These are phyloP conservation scores for Pteromalus puparum DNA, from an alignment of 1,140 invertebrate genomes.

Conservation along the genomic window DNA sequence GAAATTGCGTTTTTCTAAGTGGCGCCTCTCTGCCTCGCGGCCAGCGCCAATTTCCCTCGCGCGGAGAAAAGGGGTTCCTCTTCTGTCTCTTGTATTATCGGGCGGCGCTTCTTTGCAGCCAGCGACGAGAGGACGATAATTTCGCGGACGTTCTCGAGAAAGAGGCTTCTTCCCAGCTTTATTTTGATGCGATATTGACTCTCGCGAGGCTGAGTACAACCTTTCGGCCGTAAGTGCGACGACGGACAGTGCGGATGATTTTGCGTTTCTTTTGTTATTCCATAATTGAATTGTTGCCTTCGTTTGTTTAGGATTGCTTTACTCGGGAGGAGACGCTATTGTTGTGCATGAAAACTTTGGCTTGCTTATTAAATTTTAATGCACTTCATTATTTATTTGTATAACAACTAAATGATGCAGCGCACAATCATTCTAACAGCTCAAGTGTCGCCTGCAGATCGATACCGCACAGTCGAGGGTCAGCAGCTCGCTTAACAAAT, in stretches of 20 bases:
- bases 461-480: background rate
- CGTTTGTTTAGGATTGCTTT: background rate
- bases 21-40: constrained; percentile 54
- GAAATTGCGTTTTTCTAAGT: constrained; percentile 74
- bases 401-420: background rate
- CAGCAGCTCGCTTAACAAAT: background rate
- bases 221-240: background rate
- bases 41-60: constrained; percentile 54
- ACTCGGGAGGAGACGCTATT: background rate
- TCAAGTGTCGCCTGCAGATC: background rate
- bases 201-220: background rate
- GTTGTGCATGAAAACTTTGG: too few species aligned
- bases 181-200: constrained; percentile 26
- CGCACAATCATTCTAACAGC: background rate
- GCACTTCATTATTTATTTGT: background rate
- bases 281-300: background rate
- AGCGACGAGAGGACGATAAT: constrained; percentile 12
- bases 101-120: background rate
- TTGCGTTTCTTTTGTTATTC: background rate
- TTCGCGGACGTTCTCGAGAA: background rate
- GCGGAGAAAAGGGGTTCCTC: constrained; percentile 42
- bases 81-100: constrained; percentile 36
- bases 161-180: background rate
- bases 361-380: background rate
- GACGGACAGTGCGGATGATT: too few species aligned